phyloP scores from a whole-genome alignment of 2,113 vertebrate species.

The Candoia aspera region DNA sequence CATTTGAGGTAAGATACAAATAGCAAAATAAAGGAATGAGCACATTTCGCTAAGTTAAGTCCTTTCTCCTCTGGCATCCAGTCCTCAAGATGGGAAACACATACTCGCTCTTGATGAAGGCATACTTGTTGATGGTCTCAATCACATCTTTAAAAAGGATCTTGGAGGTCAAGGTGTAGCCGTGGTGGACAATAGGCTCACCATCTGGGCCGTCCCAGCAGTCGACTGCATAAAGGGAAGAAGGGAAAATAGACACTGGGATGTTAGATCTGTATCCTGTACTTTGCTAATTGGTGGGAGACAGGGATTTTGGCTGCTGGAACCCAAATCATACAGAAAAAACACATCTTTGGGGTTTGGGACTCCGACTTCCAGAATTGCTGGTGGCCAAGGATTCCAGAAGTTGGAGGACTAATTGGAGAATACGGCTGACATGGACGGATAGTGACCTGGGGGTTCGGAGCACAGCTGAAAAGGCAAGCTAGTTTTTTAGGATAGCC shows the following conservation, averaged over 20 bases:
- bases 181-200: conserved; percentile 95
- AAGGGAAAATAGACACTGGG: neutral
- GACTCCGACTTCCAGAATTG: neutral
- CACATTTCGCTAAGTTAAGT: neutral
- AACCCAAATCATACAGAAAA: neutral
- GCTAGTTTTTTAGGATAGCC: too few species aligned
- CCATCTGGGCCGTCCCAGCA: conserved; percentile 97
- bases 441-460: too few species aligned
- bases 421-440: neutral
- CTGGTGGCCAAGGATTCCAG: neutral
- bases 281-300: neutral
- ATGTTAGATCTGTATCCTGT: neutral
- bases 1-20: too few species aligned
- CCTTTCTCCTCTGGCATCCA: too few species aligned
- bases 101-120: conserved; percentile 92
- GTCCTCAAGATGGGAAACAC: conserved; percentile 57
- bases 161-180: conserved; percentile 97
- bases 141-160: conserved; percentile 97
- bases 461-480: too few species aligned
- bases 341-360: neutral
- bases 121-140: conserved; percentile 97
- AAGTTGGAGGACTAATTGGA: neutral
- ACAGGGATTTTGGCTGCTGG: neutral
- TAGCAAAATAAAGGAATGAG: neutral
- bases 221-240: conserved; percentile 79